Evolutionary conservation across 2,888 invertebrate genomes (phyloP).

Genomic region (Belgica antarctica): DNA sequence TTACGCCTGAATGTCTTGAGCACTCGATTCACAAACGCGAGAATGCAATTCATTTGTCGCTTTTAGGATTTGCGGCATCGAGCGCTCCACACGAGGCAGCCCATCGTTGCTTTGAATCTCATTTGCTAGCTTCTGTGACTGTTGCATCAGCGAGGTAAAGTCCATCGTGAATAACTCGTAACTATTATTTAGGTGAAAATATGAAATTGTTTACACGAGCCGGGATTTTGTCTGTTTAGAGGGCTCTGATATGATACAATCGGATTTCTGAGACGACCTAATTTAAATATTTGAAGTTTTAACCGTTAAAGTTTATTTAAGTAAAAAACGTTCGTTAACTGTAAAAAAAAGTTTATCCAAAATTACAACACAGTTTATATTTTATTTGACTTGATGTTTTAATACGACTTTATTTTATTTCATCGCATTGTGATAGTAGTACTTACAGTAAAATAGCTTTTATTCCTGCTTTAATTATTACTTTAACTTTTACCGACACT

Average conservation of each 20-base stretch:
- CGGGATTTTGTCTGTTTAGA: no score
- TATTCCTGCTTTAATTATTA: background rate
- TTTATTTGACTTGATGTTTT: no score
- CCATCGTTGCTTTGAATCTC: slow-evolving; percentile 85
- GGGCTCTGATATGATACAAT: no score
- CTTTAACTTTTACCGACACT: background rate
- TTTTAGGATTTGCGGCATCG: slow-evolving; percentile 85
- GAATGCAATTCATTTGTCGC: slow-evolving; percentile 87
- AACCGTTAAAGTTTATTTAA: no score
- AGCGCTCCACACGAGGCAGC: slow-evolving; percentile 80
- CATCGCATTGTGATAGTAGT: no score
- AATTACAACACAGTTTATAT: no score
- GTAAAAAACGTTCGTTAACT: no score
- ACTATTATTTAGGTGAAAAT: no score
- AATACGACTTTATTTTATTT: slow-evolving; percentile 6
- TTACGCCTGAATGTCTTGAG: slow-evolving; percentile 86
- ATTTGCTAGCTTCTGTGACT: slow-evolving; percentile 87
- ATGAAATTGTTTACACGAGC: no score
- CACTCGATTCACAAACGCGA: slow-evolving; percentile 78
- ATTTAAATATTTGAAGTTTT: no score
- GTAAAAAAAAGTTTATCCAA: no score
- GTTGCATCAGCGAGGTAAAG: slow-evolving; percentile 82
- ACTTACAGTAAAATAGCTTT: background rate
- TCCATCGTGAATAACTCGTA: slow-evolving; percentile 57
- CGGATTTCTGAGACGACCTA: no score